Conservation (phyloP, 2,797 vertebrate genomes). For the Apodemus agrarius region DNA sequence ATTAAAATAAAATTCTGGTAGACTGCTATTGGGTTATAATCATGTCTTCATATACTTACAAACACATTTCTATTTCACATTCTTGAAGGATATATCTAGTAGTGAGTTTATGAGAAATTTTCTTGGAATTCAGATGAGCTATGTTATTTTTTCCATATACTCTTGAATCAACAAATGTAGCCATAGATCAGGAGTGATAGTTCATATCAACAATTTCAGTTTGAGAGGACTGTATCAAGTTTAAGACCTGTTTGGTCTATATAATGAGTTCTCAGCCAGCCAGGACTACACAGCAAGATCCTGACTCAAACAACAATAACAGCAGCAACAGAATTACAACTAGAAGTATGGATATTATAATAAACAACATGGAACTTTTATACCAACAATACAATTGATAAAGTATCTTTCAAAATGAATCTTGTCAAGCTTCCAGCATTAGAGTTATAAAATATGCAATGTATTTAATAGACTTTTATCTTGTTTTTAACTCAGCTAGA, state of each 20-base stretch:
- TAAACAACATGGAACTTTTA: neutral
- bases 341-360: neutral
- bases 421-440: neutral
- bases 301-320: neutral
- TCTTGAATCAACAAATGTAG: neutral
- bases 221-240: neutral
- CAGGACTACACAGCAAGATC: neutral
- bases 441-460: neutral
- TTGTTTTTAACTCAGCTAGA: neutral
- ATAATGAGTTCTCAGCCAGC: neutral
- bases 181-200: neutral
- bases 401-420: neutral
- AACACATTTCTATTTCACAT: conserved; percentile 23
- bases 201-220: neutral
- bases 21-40: neutral
- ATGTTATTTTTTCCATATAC: neutral
- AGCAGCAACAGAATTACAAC: neutral
- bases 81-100: conserved; percentile 9
- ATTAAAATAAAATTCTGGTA: conserved; percentile 18
- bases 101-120: neutral
- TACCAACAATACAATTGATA: neutral
- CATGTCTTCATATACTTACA: neutral
- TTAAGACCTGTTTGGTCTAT: neutral
- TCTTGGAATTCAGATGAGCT: neutral
- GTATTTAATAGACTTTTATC: neutral